Evolutionary conservation across 2,888 invertebrate genomes (phyloP), one percentile per base, ranked within the genome.

Genomic region (Sipha maydis): DNA sequence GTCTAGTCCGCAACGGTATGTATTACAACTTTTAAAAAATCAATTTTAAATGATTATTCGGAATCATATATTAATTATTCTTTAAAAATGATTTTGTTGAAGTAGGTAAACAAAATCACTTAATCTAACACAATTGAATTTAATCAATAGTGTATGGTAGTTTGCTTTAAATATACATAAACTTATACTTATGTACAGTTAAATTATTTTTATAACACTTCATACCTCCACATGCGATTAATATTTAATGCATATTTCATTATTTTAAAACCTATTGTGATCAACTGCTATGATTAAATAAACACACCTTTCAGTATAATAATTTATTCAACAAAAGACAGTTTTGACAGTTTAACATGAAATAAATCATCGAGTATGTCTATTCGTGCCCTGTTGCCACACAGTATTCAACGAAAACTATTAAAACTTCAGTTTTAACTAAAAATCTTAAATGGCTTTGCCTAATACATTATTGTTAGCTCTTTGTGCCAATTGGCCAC

Each of bases 401-500:
- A 31, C 84, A 76, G 61, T 19, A 28, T 71, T 71, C 48, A 41
- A 48, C 48, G n/a, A 19, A 34, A 48, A 67, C 85, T 19, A 21
- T 1, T 17, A 61, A 11, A 28, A 84, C 31, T 77, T 77, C 3
- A 41, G 31, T 69, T 85, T 69, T 3, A 56, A 34, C 1, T 21
- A 75, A 38, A 28, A 61, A 21, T 11, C 2, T 14, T 31, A 31
- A 0, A 88, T 88, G 88, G 80, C 88, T 41, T 89, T 91, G 34
- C 89, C 90, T 48, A 89, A 90, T 85, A 89, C 90, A n/a, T 85
- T 91, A 28, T 84, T 91, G 31, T 79, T 90, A 34, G 89, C 90
- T 28, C 88, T 91, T 69, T 91, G 91, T 82, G 83, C 90, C 38
- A 91, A 91, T 86, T 91, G 90, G 88, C 90, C 90, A 17, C 89